Evolutionary conservation across 2,888 invertebrate genomes (phyloP).

Genomic region (Ophion obscuratus): DNA sequence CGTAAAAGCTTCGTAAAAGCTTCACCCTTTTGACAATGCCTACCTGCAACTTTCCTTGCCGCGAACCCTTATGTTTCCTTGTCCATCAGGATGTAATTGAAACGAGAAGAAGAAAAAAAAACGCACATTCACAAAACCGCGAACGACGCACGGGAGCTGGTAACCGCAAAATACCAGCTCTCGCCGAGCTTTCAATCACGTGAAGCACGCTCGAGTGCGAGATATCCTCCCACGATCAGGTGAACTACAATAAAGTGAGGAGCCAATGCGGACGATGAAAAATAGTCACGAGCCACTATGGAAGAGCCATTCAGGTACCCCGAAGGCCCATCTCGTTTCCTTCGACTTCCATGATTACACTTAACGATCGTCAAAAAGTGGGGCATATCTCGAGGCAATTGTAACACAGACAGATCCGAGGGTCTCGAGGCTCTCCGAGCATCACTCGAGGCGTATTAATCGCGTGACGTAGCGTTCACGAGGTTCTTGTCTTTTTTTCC

Average conservation of each 20-base stretch:
- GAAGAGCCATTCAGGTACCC: slow-evolving; percentile 60
- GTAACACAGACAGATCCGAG: slow-evolving; percentile 42
- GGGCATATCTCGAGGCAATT: slow-evolving; percentile 73
- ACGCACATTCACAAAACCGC: not conserved
- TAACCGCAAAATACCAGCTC: slow-evolving; percentile 9
- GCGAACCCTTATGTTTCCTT: too few species aligned
- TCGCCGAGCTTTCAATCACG: not conserved
- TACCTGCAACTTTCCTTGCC: too few species aligned
- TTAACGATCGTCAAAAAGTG: slow-evolving; percentile 67
- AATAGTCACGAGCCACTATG: slow-evolving; percentile 57
- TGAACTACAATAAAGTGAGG: slow-evolving; percentile 38
- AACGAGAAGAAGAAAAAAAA: too few species aligned
- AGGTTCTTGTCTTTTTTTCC: slow-evolving; percentile 25
- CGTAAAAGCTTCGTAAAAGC: too few species aligned
- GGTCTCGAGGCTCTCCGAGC: slow-evolving; percentile 8
- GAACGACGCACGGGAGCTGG: slow-evolving; percentile 7
- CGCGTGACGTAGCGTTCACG: slow-evolving; percentile 34
- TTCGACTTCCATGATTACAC: slow-evolving; percentile 57
- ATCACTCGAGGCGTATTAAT: slow-evolving; percentile 30
- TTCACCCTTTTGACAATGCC: too few species aligned
- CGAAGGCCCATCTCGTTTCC: slow-evolving; percentile 61
- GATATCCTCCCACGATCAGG: slow-evolving; percentile 47
- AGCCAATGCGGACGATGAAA: slow-evolving; percentile 58
- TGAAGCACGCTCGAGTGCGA: not conserved
- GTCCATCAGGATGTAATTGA: too few species aligned